These are phyloP conservation scores for Latrodectus geometricus DNA, from an alignment of 1,140 invertebrate species.

Conservation along the genomic window DNA sequence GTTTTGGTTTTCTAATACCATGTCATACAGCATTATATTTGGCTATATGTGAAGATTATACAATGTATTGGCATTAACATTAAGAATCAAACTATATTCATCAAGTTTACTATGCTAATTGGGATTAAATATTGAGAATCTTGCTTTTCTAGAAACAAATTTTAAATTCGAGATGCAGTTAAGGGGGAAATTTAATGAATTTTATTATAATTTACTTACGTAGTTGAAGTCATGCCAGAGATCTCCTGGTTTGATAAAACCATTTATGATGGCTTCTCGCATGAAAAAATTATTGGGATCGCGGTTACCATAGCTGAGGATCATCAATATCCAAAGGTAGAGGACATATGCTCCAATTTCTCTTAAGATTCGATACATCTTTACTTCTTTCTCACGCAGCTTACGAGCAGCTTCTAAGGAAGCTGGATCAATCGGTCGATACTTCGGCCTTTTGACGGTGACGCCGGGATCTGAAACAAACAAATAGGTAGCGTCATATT, in stretches of 20 bases:
- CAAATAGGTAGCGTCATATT: not conserved
- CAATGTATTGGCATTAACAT: too few relatives aligned
- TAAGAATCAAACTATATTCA: too few relatives aligned
- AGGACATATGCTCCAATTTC: slow-evolving; percentile 71
- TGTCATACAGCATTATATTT: too few relatives aligned
- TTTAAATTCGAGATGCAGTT: too few relatives aligned
- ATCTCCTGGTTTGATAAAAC: slow-evolving; percentile 67
- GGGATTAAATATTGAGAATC: too few relatives aligned
- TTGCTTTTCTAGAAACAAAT: too few relatives aligned
- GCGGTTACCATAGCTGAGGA: slow-evolving; percentile 70
- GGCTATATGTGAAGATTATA: too few relatives aligned
- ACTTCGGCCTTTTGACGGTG: slow-evolving; percentile 29
- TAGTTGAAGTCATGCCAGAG: slow-evolving; percentile 52
- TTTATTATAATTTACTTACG: slow-evolving; percentile 6
- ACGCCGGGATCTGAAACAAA: not conserved
- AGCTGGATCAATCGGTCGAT: slow-evolving; percentile 38
- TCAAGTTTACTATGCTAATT: too few relatives aligned
- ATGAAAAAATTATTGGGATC: slow-evolving; percentile 69
- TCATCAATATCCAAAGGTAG: slow-evolving; percentile 71
- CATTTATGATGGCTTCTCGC: slow-evolving; percentile 68
- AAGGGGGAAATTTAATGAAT: too few relatives aligned
- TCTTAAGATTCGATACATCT: slow-evolving; percentile 70
- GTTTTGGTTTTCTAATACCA: too few relatives aligned
- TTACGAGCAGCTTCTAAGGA: slow-evolving; percentile 34
- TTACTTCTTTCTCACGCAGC: slow-evolving; percentile 69